These are phyloP conservation scores for Galerucella calmariensis DNA, from an alignment of 2,888 invertebrate genomes.

Conservation along the genomic window DNA sequence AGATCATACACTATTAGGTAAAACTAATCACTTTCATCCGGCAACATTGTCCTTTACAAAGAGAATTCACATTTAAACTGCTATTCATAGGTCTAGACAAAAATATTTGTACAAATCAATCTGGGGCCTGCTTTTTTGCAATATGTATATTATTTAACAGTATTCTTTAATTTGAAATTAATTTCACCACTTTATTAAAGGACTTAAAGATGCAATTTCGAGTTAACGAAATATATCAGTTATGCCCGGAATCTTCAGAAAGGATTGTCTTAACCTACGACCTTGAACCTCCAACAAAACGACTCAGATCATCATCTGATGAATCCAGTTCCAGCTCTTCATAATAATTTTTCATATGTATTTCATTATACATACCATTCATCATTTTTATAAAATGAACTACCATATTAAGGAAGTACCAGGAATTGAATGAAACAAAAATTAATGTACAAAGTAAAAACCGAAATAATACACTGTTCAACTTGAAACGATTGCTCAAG, in stretches of 20 bases:
- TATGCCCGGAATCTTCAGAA: constrained; percentile 19
- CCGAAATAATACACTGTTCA: too few relatives aligned
- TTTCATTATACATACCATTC: neutral
- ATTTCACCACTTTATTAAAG: constrained; percentile 31
- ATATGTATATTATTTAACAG: neutral
- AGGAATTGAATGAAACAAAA: too few relatives aligned
- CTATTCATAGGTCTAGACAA: too few relatives aligned
- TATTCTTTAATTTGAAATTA: neutral
- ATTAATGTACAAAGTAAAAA: too few relatives aligned
- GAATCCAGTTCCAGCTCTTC: constrained; percentile 24
- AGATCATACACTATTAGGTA: too few relatives aligned
- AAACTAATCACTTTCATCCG: too few relatives aligned
- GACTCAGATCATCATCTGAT: constrained; percentile 36
- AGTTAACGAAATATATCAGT: constrained; percentile 34
- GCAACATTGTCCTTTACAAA: too few relatives aligned
- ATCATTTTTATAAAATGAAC: neutral
- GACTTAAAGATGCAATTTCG: constrained; percentile 38
- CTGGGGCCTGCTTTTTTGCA: too few relatives aligned
- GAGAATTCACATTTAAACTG: too few relatives aligned
- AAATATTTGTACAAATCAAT: too few relatives aligned
- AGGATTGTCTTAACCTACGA: constrained; percentile 22
- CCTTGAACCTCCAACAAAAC: constrained; percentile 31
- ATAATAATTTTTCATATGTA: constrained; percentile 5
- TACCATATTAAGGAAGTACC: too few relatives aligned
- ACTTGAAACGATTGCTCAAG: too few relatives aligned